Conservation (phyloP, 53 echinoderm and acorn worm genomes). For the Luidia sarsii region DNA sequence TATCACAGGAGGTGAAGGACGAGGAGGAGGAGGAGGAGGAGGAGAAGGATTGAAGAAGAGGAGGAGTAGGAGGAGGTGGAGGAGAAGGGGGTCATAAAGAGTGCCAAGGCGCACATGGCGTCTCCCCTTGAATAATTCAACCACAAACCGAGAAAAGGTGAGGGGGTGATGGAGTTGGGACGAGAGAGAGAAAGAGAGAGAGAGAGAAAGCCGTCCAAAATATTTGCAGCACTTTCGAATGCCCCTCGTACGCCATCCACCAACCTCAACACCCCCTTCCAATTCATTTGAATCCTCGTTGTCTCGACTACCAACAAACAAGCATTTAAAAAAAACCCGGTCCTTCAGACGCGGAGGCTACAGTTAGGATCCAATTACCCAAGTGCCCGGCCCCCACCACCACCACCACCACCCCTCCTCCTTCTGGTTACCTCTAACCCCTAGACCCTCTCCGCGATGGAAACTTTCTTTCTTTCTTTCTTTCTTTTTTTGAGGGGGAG, state of each 20-base stretch:
- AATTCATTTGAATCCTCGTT: no score
- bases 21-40: no score
- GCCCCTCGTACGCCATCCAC: no score
- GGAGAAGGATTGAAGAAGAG: no score
- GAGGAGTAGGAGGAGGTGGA: not conserved
- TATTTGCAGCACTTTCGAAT: no score
- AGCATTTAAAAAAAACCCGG: constrained; percentile 47
- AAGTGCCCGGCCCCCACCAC: not conserved
- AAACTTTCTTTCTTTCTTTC: not conserved
- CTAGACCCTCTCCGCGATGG: not conserved
- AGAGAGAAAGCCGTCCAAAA: no score
- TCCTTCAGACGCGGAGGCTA: constrained; percentile 32
- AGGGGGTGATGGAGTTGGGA: constrained; percentile 15
- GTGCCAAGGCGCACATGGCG: constrained; percentile 49
- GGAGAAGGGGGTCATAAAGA: constrained; percentile 35
- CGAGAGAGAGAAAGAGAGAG: no score
- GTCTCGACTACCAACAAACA: no score
- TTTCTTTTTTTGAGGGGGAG: no score
- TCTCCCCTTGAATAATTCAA: constrained; percentile 50
- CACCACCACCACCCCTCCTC: constrained; percentile 25
- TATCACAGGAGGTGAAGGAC: no score
- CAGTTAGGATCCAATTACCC: constrained; percentile 38
- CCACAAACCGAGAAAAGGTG: not conserved
- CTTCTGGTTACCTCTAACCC: no score
- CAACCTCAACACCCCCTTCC: no score